Conservation (phyloP, 64 coral and sea anemone genomes). For the Montipora capricornis region DNA sequence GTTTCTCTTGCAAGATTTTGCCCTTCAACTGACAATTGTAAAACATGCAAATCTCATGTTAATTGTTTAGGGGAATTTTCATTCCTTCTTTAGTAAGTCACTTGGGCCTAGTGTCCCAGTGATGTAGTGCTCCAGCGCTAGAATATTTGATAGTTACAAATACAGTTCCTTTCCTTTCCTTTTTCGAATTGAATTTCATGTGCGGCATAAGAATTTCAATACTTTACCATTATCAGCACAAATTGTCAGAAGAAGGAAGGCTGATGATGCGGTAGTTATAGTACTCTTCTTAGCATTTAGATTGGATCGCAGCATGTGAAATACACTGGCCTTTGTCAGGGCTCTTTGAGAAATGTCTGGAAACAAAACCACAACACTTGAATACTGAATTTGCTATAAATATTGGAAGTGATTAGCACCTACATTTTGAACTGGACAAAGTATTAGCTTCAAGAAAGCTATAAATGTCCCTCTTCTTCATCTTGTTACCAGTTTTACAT, state of each 20-base stretch:
- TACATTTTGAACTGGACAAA: neutral
- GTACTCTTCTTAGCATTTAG: neutral
- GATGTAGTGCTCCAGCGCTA: too few species aligned
- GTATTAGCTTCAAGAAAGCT: neutral
- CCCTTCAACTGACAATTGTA: neutral
- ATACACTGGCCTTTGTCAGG: slow-evolving; percentile 27
- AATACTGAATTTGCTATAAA: too few species aligned
- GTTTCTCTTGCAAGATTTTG: slow-evolving; percentile 56
- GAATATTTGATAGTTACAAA: too few species aligned
- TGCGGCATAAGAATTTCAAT: neutral
- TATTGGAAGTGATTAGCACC: too few species aligned
- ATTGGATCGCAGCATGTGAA: slow-evolving; percentile 3
- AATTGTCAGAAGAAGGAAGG: slow-evolving; percentile 22
- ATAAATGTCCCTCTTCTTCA: too few species aligned
- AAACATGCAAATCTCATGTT: neutral
- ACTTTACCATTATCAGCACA: slow-evolving; percentile 13
- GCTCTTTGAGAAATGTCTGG: slow-evolving; percentile 39
- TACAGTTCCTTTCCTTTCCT: too few species aligned
- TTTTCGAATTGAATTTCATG: too few species aligned
- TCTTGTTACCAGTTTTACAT: too few species aligned
- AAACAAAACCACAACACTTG: neutral
- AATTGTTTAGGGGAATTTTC: neutral
- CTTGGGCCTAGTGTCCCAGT: too few species aligned
- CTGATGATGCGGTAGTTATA: neutral
- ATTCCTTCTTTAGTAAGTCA: too few species aligned